Evolutionary conservation across 2,888 invertebrate genomes (phyloP).

Genomic region (Bedellia somnulentella): DNA sequence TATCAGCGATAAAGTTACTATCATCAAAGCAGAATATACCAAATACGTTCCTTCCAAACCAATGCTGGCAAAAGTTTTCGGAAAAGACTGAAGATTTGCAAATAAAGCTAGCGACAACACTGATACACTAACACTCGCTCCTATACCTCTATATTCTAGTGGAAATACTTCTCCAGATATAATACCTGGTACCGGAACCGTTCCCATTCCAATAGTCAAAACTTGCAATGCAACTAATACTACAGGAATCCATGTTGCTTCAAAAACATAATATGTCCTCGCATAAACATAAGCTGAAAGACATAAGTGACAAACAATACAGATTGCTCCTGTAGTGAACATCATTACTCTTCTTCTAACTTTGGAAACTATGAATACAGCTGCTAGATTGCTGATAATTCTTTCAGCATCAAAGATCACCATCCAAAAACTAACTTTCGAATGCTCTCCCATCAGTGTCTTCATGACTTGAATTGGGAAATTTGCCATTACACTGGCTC

Average conservation of each 20-base stretch:
- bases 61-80: slow-evolving; percentile 41
- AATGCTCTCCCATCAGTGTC: slow-evolving; percentile 53
- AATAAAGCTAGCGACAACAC: slow-evolving; percentile 62
- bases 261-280: slow-evolving; percentile 18
- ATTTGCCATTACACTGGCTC: slow-evolving; percentile 66
- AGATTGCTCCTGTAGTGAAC: slow-evolving; percentile 58
- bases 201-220: slow-evolving; percentile 56
- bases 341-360: slow-evolving; percentile 62
- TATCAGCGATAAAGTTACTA: slow-evolving; percentile 52
- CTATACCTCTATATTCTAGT: slow-evolving; percentile 58
- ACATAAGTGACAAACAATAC: slow-evolving; percentile 52
- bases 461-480: slow-evolving; percentile 66
- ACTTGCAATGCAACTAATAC: slow-evolving; percentile 54
- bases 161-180: slow-evolving; percentile 72
- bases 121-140: slow-evolving; percentile 62
- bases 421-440: slow-evolving; percentile 65
- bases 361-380: slow-evolving; percentile 61
- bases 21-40: slow-evolving; percentile 53
- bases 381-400: slow-evolving; percentile 56
- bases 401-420: slow-evolving; percentile 65
- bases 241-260: slow-evolving; percentile 41
- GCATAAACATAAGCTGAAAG: slow-evolving; percentile 42
- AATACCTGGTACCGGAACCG: slow-evolving; percentile 67
- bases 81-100: slow-evolving; percentile 63
- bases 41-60: slow-evolving; percentile 60